Conservation (phyloP, 1,140 invertebrate species). For the Choristoneura fumiferana region DNA sequence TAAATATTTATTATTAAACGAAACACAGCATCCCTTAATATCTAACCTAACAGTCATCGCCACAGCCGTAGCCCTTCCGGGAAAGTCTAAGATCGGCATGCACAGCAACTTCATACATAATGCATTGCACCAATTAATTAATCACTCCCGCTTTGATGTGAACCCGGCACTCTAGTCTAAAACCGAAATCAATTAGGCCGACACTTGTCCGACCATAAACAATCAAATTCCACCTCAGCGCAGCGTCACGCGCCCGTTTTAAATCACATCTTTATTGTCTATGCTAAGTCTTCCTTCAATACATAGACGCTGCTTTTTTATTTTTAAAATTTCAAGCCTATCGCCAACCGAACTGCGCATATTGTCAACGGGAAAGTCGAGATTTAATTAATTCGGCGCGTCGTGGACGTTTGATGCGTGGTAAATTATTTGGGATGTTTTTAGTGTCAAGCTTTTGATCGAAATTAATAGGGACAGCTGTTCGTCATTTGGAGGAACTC, state of each 20-base stretch:
- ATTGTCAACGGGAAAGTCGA: neutral
- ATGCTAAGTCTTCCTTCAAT: conserved; percentile 7
- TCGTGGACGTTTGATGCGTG: conserved; percentile 3
- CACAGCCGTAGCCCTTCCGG: no score
- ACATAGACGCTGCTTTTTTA: neutral
- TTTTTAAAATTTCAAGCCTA: neutral
- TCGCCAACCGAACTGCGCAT: neutral
- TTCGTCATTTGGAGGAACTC: neutral
- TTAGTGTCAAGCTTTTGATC: conserved; percentile 15
- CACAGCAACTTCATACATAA: no score
- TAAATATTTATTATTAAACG: no score
- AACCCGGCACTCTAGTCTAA: neutral
- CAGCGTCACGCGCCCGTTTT: neutral
- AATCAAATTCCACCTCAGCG: conserved; percentile 2
- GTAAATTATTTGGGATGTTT: conserved; percentile 19
- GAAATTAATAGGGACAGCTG: conserved; percentile 22
- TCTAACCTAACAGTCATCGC: no score
- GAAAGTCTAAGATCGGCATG: no score
- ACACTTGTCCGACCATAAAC: conserved; percentile 12
- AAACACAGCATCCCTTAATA: no score
- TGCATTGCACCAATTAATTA: no score
- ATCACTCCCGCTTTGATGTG: no score
- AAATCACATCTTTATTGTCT: conserved; percentile 15
- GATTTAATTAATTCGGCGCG: neutral
- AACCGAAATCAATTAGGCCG: conserved; percentile 10